Base-by-base conservation (phyloP, 2,113 vertebrate genomes). In the Phocoena phocoena region DNA sequence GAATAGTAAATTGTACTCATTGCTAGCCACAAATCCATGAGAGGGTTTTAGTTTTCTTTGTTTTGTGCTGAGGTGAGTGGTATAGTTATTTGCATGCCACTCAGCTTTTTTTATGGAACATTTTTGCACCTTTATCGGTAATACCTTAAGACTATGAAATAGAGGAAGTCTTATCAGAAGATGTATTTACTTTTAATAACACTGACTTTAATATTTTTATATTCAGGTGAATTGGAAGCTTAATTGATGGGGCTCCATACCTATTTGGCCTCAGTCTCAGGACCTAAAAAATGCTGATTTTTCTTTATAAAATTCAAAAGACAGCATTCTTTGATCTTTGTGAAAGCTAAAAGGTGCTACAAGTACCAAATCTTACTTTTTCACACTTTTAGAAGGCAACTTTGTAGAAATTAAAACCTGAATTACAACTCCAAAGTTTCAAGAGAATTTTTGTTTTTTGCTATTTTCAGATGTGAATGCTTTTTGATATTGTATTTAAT, bases 41-140 rank as follows among this genome's bases (percentile, higher is more conserved):
- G 7, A 1, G 2, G 0, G 0, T 33, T 80, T 0, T 21, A 21
- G 60, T 71, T 93, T 47, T 71, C 18, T 12, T 63, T 96, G 14
- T 88, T 44, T 97, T 81, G 8, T 65, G 80, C 31, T 87, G 33
- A 93, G 28, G 38, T 90, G 31, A 95, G 38, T 76, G 53, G 28
- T 12, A 41, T 41, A n/a, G 79, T 91, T 3, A 47, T 96, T 85
- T 76, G 77, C 21, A n/a, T 80, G 14, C 6, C n/a, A 41, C 28
- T 92, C 68, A 41, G n/a, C 18, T 28, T 90, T 92, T 31, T 80
- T 71, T 53, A 50, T 60, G 31, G 14, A 92, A 76, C 13, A 70
- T 14, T 71, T 88, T 84, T 86, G 73, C 55, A 41, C 53, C 3
- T 92, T 65, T 84, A 87, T 87, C 14, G 4, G 9, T 88, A 58